Percentiles rank a stretch among this genome's conserved stretches.
Evolutionary conservation across 2,888 invertebrate species (phyloP).

Genomic region (Lypha dubia): DNA sequence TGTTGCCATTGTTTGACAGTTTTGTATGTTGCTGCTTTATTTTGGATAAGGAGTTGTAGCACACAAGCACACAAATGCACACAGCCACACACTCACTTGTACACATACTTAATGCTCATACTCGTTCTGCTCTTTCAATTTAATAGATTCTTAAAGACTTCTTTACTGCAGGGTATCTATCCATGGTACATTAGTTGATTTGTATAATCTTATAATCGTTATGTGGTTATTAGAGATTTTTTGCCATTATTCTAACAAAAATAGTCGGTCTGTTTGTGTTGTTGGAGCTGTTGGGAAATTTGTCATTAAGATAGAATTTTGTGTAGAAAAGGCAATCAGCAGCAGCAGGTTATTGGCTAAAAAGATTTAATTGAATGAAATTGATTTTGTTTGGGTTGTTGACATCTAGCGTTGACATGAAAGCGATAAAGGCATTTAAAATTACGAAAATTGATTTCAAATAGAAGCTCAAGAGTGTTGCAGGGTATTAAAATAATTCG

Average conservation of each 20-base stretch:
- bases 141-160: constrained; percentile 72
- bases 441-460: neutral
- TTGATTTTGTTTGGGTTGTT: constrained; percentile 50
- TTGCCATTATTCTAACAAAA: constrained; percentile 26
- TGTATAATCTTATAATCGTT: constrained; percentile 73
- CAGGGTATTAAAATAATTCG: too few relatives aligned
- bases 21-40: constrained; percentile 59
- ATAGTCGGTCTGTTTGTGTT: constrained; percentile 11
- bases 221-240: constrained; percentile 71
- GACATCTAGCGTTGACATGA: neutral
- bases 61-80: constrained; percentile 1
- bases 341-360: constrained; percentile 46
- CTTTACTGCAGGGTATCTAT: constrained; percentile 67
- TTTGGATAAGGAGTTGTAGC: constrained; percentile 44
- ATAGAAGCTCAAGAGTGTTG: too few relatives aligned
- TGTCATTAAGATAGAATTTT: constrained; percentile 62
- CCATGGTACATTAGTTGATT: constrained; percentile 71
- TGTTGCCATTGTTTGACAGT: constrained; percentile 71
- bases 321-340: constrained; percentile 51
- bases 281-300: constrained; percentile 47
- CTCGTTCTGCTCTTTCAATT: constrained; percentile 36
- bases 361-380: constrained; percentile 66
- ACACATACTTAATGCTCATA: constrained; percentile 3
- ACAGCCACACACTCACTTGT: neutral
- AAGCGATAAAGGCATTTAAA: neutral